These are phyloP conservation scores for Clupea harengus DNA, from an alignment of 2,113 vertebrate species.

Conservation along the genomic window DNA sequence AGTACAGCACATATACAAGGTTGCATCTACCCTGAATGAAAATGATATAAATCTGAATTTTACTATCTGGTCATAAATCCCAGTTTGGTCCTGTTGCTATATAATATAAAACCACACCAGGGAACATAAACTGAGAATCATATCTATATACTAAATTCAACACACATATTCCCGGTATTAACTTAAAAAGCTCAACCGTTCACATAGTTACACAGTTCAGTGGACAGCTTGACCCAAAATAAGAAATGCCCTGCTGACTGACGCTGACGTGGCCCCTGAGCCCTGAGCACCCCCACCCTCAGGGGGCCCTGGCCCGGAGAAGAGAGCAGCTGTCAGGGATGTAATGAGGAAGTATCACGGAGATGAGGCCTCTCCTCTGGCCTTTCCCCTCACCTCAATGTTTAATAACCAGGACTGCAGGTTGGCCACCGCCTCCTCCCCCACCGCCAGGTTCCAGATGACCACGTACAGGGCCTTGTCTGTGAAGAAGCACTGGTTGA, in stretches of 20 bases:
- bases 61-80: background rate
- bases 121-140: background rate
- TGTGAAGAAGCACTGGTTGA: conserved; percentile 99
- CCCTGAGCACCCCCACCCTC: background rate
- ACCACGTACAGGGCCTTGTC: conserved; percentile 95
- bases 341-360: conserved; percentile 4
- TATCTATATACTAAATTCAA: background rate
- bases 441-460: conserved; percentile 95
- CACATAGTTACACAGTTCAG: background rate
- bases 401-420: conserved; percentile 96
- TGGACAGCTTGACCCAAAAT: background rate
- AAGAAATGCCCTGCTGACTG: background rate
- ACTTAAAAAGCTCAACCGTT: background rate
- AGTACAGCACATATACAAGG: background rate
- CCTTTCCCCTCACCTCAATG: conserved; percentile 78
- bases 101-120: background rate
- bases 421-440: conserved; percentile 91
- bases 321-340: background rate
- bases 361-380: background rate
- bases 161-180: background rate
- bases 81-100: background rate
- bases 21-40: background rate
- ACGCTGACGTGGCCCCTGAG: conserved; percentile 12
- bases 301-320: background rate
- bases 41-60: background rate